Evolutionary conservation across 2,113 vertebrate genomes (phyloP), one percentile per base, ranked within the genome.

Genomic region (Apaloderma vittatum): DNA sequence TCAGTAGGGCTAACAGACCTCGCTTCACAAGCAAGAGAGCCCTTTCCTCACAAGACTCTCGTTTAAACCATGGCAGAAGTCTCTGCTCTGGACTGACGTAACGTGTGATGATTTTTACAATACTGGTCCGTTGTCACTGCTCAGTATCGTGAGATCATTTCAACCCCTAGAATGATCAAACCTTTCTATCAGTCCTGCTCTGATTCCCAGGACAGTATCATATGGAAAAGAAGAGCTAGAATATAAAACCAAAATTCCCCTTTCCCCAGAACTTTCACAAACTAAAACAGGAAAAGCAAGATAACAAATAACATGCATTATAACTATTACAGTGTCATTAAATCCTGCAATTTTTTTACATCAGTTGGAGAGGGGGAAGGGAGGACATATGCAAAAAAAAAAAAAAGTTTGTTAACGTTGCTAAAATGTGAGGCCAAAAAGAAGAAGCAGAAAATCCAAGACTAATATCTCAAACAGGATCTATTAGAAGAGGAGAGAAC

Each of bases 381-480:
- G 80, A 90, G 8, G 23, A 82, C 27, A 45, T 32, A 54, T 1
- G 3, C 40, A 78, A 68, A 40, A 78, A 87, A 86, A 82, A 34
- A 78, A 72, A 40, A 82, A 87, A 86, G 79, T 85, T 86, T 87
- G 65, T 82, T 96, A 91, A 93, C 74, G 26, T 36, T 65, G 43
- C 48, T 90, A 74, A 92, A 92, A 91, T 40, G 26, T 2, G 6
- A 83, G 59, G 26, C 51, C 43, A 68, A 84, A 40, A 67, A 62
- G 77, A 68, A 84, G 52, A 75, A 74, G 57, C 83, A 52, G 48
- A 97, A 95, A 95, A 91, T 66, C 63, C 55, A 59, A 94, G 85
- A 87, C 80, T 85, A 81, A 83, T 77, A 54, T 91, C 86, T 96
- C 65, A 93, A 95, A 78, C 36, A 78, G 57, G 86, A 90, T 94